These are phyloP conservation scores for Montipora cactus DNA, from an alignment of 64 coral and sea anemone genomes.

Conservation along the genomic window DNA sequence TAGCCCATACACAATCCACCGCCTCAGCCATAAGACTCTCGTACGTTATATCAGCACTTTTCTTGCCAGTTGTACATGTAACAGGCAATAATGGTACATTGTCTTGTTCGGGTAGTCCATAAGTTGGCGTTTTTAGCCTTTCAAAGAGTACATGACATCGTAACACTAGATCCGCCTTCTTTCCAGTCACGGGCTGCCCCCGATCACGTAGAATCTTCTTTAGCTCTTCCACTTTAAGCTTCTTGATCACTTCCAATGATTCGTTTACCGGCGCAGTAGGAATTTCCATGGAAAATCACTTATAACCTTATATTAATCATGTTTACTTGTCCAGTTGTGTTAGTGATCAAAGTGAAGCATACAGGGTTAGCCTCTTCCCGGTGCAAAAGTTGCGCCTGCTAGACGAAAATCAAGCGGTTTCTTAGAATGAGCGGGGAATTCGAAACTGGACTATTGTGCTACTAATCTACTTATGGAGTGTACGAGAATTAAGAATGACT, in stretches of 20 bases:
- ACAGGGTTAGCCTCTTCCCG: background rate
- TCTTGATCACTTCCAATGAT: background rate
- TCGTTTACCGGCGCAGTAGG: background rate
- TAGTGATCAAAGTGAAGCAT: background rate
- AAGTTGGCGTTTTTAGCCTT: constrained; percentile 15
- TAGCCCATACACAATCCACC: constrained; percentile 11
- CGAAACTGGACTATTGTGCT: background rate
- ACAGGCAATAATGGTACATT: constrained; percentile 2
- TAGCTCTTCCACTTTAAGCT: constrained; percentile 46
- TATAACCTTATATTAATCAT: background rate
- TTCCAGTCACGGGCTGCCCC: constrained; percentile 35
- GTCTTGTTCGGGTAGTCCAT: constrained; percentile 4
- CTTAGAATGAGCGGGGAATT: too few species aligned
- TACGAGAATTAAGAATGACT: too few species aligned
- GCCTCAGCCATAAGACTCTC: background rate
- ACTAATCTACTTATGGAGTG: too few species aligned
- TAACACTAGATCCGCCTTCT: constrained; percentile 35
- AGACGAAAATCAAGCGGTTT: constrained; percentile 3
- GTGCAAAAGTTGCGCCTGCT: constrained; percentile 15
- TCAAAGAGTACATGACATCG: background rate
- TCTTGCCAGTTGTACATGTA: background rate
- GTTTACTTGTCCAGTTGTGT: background rate
- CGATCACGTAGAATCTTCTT: constrained; percentile 54
- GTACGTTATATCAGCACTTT: too few species aligned
- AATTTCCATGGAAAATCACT: constrained; percentile 12